These are phyloP conservation scores for Campoplex nolae DNA, from an alignment of 2,888 invertebrate genomes.

Conservation along the genomic window DNA sequence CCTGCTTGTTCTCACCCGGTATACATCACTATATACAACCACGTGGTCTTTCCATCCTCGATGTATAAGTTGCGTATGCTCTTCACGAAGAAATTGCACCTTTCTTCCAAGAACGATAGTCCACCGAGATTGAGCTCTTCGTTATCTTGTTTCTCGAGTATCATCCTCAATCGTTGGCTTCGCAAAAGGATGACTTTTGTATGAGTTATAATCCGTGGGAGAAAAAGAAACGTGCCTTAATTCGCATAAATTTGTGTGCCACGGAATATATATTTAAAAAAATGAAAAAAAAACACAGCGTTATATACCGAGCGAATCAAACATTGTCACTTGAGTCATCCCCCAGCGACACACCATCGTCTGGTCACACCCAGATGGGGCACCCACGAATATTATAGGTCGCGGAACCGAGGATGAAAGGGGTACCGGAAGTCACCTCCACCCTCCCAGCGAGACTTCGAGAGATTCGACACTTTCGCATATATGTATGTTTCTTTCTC, in stretches of 20 bases:
- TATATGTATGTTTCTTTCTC: conserved; percentile 37
- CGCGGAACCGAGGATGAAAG: conserved; percentile 29
- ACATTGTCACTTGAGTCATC: conserved; percentile 73
- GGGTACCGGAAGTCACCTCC: conserved; percentile 71
- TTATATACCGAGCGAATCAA: conserved; percentile 17
- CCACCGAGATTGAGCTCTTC: conserved; percentile 53
- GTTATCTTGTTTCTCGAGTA: conserved; percentile 23
- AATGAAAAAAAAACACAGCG: neutral
- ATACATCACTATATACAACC: conserved; percentile 31
- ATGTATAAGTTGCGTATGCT: conserved; percentile 22
- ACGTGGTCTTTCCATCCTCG: conserved; percentile 6
- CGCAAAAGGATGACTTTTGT: neutral
- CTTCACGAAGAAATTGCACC: conserved; percentile 30
- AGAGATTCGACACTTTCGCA: conserved; percentile 66
- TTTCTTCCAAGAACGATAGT: conserved; percentile 45
- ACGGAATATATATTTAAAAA: neutral
- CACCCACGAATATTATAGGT: conserved; percentile 79
- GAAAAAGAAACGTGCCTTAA: conserved; percentile 16
- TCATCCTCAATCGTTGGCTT: conserved; percentile 19
- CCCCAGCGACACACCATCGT: conserved; percentile 50
- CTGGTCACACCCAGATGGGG: conserved; percentile 80
- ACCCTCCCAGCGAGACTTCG: conserved; percentile 54
- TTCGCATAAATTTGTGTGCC: neutral
- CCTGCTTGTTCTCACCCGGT: conserved; percentile 45
- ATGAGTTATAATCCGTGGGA: conserved; percentile 8